phyloP scores from a whole-genome alignment of 2,113 vertebrate species.

The Sphaerodactylus townsendi region DNA sequence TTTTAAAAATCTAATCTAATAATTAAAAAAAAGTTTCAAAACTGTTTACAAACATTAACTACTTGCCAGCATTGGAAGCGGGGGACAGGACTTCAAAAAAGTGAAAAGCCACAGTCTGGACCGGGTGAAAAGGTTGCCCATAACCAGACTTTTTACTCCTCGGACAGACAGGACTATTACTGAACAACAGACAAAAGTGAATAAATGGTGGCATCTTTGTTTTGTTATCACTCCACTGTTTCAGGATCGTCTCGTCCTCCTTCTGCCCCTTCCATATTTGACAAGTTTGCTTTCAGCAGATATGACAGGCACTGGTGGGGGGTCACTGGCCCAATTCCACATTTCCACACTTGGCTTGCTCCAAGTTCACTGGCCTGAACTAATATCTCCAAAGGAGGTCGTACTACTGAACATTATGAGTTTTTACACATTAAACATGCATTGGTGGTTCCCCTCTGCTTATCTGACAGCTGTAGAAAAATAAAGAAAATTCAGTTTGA shows the following conservation, averaged over 20 bases:
- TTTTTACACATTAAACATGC: constrained; percentile 83
- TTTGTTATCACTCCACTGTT: constrained; percentile 56
- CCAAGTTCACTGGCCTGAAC: constrained; percentile 77
- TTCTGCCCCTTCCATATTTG: constrained; percentile 66
- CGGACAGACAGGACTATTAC: constrained; percentile 42
- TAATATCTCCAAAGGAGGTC: constrained; percentile 79
- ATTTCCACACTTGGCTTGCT: constrained; percentile 81
- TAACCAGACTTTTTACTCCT: constrained; percentile 56
- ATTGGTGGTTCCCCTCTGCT: constrained; percentile 73
- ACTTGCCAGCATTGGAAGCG: constrained; percentile 25
- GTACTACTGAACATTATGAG: constrained; percentile 74
- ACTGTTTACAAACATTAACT: neutral
- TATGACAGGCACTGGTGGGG: constrained; percentile 79
- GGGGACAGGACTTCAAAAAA: constrained; percentile 36
- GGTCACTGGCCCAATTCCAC: constrained; percentile 76
- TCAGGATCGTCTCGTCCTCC: constrained; percentile 66
- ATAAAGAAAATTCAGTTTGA: constrained; percentile 81
- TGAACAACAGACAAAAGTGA: constrained; percentile 50
- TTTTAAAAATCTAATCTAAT: too few species aligned
- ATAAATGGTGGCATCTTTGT: constrained; percentile 62
- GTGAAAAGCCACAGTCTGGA: constrained; percentile 42
- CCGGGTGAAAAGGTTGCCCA: constrained; percentile 47
- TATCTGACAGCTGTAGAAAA: constrained; percentile 82
- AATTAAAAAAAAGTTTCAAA: neutral
- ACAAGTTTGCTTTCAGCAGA: constrained; percentile 79